Evolutionary conservation across 2,113 vertebrate species (phyloP).

Genomic region (Danionella cerebrum): DNA sequence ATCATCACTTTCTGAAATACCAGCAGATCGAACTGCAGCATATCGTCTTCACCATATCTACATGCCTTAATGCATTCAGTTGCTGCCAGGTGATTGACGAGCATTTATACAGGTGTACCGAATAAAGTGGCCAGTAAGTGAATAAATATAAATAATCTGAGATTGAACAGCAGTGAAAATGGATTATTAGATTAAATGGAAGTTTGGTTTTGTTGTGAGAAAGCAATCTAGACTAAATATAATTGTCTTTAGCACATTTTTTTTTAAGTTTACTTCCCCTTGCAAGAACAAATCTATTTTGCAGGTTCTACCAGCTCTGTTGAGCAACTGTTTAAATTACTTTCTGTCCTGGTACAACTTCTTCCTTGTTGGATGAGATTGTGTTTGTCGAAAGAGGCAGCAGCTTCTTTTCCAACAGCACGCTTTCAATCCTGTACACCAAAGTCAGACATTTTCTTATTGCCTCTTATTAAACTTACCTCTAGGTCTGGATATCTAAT

Average conservation of each 20-base stretch:
- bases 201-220: background rate
- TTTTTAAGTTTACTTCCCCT: conserved; percentile 1
- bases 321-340: conserved; percentile 1
- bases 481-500: conserved; percentile 48
- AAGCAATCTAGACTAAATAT: background rate
- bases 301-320: background rate
- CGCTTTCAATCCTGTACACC: conserved; percentile 49
- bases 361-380: background rate
- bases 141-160: too few species aligned
- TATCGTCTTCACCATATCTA: too few species aligned
- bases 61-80: too few species aligned
- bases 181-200: too few species aligned
- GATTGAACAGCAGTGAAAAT: too few species aligned
- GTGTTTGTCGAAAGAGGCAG: background rate
- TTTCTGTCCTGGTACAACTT: background rate
- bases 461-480: conserved; percentile 62
- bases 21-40: too few species aligned
- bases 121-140: too few species aligned
- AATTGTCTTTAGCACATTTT: background rate
- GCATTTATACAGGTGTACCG: too few species aligned
- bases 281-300: conserved; percentile 9
- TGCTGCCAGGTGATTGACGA: too few species aligned
- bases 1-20: too few species aligned
- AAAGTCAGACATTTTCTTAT: conserved; percentile 52
- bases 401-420: conserved; percentile 1